Evolutionary conservation across 2,113 vertebrate species (phyloP).

Genomic region (Climacteris rufus): DNA sequence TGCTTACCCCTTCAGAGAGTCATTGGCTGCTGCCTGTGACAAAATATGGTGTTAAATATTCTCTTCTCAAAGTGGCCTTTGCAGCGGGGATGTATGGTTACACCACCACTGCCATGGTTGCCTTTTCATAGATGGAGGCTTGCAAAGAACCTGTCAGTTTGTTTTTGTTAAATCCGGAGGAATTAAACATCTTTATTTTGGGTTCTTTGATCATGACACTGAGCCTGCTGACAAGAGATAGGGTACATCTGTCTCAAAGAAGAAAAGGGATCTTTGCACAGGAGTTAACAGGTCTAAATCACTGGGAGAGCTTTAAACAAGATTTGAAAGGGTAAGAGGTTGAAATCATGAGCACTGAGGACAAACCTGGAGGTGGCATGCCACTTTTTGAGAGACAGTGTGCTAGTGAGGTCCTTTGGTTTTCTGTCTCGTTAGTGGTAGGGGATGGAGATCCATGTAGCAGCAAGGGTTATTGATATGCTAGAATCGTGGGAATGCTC

Average conservation of each 20-base stretch:
- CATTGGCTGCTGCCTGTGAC: not conserved
- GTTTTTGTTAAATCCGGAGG: not conserved
- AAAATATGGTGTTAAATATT: not conserved
- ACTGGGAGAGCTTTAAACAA: not conserved
- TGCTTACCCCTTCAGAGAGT: not conserved
- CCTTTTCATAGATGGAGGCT: not conserved
- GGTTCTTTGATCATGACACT: not conserved
- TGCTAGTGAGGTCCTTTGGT: not conserved
- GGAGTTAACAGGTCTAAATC: not conserved
- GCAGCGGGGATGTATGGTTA: not conserved
- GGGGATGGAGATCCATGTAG: not conserved
- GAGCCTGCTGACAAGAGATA: not conserved
- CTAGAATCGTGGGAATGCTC: not conserved
- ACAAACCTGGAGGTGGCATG: not conserved
- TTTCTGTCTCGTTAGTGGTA: fast-evolving
- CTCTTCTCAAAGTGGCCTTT: not conserved
- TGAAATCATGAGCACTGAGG: not conserved
- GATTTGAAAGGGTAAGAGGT: not conserved
- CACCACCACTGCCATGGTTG: fast-evolving
- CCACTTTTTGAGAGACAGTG: not conserved
- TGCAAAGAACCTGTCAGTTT: not conserved
- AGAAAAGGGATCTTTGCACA: not conserved
- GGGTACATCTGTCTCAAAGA: not conserved
- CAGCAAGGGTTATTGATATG: not conserved
- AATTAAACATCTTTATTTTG: not conserved